phyloP scores from a whole-genome alignment of 2,797 vertebrate species.

The Pelochelys cantorii region DNA sequence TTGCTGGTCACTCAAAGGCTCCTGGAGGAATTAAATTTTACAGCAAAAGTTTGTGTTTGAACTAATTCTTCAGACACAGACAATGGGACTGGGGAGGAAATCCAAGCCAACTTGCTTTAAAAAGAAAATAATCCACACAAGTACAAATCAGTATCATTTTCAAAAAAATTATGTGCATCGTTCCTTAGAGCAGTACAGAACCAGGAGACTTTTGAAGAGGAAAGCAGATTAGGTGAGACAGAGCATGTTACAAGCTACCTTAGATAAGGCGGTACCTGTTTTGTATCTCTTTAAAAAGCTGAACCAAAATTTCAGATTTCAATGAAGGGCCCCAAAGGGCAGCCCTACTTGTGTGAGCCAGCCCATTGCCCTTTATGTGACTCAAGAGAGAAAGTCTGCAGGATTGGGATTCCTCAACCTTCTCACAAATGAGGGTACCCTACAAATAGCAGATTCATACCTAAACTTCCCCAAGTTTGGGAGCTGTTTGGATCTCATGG shows the following conservation, averaged over 20 bases:
- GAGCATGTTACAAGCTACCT: neutral
- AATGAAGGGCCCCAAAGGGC: neutral
- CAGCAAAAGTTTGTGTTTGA: neutral
- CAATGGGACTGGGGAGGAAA: neutral
- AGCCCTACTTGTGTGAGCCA: neutral
- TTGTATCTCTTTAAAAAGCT: neutral
- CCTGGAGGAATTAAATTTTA: slow-evolving; percentile 1
- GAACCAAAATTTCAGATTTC: neutral
- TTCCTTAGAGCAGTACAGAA: neutral
- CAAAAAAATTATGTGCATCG: neutral
- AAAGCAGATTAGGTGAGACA: neutral
- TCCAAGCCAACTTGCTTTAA: neutral
- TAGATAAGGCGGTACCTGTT: neutral
- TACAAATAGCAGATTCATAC: neutral
- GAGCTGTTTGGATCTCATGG: neutral
- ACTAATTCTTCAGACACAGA: slow-evolving; percentile 5
- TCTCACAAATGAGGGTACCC: neutral
- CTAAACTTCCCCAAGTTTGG: neutral
- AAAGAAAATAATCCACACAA: neutral
- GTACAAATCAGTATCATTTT: neutral
- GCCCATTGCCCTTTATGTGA: neutral
- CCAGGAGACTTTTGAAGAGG: neutral
- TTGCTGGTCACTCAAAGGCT: slow-evolving; percentile 12
- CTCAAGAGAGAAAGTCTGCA: neutral
- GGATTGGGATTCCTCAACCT: neutral